Base-by-base conservation (phyloP, 2,113 vertebrate species). In the Prunella himalayana region DNA sequence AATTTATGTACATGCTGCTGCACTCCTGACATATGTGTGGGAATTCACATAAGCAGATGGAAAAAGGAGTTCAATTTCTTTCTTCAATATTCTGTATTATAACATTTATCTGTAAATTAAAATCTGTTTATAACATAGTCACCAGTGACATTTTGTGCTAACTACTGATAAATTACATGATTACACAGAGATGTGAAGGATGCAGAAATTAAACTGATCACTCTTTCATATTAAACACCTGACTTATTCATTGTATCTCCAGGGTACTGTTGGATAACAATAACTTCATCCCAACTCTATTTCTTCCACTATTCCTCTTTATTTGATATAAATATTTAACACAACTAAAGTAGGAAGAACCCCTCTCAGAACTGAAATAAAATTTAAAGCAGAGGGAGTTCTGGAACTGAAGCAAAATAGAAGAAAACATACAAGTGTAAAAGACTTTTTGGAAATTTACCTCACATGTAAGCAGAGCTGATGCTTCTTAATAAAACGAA, bases 301-400 rank as follows among this genome's bases (percentile, higher is more conserved):
- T 95, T 79, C 56, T 79, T 92, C 15, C 6, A 61, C 25, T 70
- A 31, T 54, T 94, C 73, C 31, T 35, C 16, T 89, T 90, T 90
- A 92, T 87, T 82, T 69, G 23, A 57, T 70, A 82, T 63, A 69
- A 94, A 79, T 56, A 94, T 65, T 82, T 94, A 85, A 89, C 17
- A 51, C 14, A 73, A 56, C 11, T 54, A 15, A 42, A 76, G 19
- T 8, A 83, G 27, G 13, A 78, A 69, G 75, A 63, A 23, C 1
- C 1, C 5, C 1, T 80, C 50, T 80, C 56, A 66, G 59, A 85
- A 59, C 0, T 82, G 13, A 68, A 90, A 68, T 75, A 71, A 70
- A 45, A 86, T 49, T 28, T 80, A 7, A 87, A 82, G 33, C 31
- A 77, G 15, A 49, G 4, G 8, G 6, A 8, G 2, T 31, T 92